phyloP scores from a whole-genome alignment of 2,113 vertebrate genomes.

The Ondatra zibethicus region DNA sequence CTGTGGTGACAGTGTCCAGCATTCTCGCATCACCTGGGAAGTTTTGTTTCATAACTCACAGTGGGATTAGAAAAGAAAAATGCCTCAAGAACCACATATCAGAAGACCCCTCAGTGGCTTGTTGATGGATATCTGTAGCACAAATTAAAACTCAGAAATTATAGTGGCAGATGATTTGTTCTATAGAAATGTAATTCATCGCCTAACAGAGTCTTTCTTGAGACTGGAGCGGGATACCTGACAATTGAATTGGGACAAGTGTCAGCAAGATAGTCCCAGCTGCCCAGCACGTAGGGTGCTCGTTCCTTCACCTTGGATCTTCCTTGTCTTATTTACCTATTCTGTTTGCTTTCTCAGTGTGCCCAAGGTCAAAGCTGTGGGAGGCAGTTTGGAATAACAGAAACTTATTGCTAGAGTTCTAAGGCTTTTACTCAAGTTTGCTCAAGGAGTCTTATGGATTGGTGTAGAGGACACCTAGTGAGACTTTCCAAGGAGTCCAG shows the following conservation, averaged over 20 bases:
- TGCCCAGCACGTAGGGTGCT: accelerated
- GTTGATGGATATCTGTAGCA: neutral
- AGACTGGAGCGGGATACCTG: neutral
- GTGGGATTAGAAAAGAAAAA: neutral
- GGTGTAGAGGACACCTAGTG: neutral
- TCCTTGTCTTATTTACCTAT: neutral
- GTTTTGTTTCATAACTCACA: neutral
- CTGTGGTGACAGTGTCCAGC: neutral
- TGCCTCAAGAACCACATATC: neutral
- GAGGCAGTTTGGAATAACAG: neutral
- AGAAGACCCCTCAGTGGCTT: neutral
- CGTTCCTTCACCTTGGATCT: neutral
- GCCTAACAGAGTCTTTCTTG: neutral
- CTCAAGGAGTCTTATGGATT: neutral
- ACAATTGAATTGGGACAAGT: neutral
- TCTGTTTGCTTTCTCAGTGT: neutral
- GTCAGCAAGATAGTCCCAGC: too few species aligned
- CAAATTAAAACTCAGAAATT: neutral
- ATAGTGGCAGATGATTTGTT: neutral
- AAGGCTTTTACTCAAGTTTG: neutral
- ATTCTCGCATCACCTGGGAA: too few species aligned
- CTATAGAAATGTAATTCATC: neutral
- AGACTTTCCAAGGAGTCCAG: neutral
- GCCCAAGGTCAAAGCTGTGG: too few species aligned
- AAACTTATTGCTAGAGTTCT: neutral